Base-by-base conservation (phyloP, 2,888 invertebrate genomes). In the Aporophyla lueneburgensis region DNA sequence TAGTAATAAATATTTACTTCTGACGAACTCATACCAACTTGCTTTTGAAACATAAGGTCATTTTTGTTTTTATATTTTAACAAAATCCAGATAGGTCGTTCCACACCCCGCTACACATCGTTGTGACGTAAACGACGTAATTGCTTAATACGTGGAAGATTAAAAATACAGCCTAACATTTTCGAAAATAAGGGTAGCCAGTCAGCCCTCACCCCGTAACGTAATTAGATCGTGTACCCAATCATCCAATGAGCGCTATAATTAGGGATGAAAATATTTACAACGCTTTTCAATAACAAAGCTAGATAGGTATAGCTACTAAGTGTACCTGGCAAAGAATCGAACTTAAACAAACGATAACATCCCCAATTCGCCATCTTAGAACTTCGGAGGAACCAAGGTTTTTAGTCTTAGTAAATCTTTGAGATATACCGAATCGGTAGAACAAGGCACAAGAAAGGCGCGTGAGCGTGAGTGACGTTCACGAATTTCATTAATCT, bases 401-500 rank as follows among this genome's bases (percentile, higher is more conserved):
- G 61, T 27, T 61, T 16, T 21, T 12, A n/a, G n/a, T n/a, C n/a
- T n/a, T n/a, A n/a, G n/a, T n/a, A n/a, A n/a, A 5, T 19, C 9
- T 74, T 62, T 33, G 6, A 51, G 51, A 14, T 24, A 33, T 49
- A 46, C 14, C 46, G 33, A 12, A 43, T n/a, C 46, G 43, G 14
- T 56, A 27, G 10, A 46, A 56, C 51, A 70, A 27, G 27, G 27
- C 46, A 69, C 46, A 9, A 59, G 43, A 62, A 58, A 58, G 16
- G 33, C 33, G 24, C 59, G 54, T 67, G 40, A 62, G 19, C 24
- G 24, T 19, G 21, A 73, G 24, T 69, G 70, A 63, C 71, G 56
- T 70, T 78, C 73, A 73, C 61, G 46, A 68, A 63, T 74, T 76
- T 77, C 61, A 83, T 83, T 80, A 87, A 68, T 81, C 69, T 84